Conservation (phyloP, 2,113 vertebrate species). For the Rallus limicola region DNA sequence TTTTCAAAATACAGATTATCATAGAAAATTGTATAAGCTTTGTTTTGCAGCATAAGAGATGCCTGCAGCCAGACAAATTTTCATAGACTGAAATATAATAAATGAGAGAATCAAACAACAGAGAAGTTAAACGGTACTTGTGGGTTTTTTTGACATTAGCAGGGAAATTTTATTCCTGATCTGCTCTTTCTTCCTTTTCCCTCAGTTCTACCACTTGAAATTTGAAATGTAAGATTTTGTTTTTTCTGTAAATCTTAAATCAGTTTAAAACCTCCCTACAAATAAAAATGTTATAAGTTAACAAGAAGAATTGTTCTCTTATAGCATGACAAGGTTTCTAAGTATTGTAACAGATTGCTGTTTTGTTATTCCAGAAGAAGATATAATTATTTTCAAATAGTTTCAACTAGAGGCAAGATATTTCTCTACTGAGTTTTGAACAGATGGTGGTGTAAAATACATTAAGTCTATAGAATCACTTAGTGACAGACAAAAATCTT, state of each 20-base stretch:
- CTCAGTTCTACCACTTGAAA: not conserved
- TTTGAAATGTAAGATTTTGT: not conserved
- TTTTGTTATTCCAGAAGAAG: not conserved
- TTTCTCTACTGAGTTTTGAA: conserved; percentile 18
- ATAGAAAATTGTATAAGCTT: not conserved
- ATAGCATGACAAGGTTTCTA: not conserved
- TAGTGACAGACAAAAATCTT: not conserved
- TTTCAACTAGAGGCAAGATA: not conserved
- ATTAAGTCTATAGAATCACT: not conserved
- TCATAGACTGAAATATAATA: not conserved
- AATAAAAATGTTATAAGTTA: not conserved
- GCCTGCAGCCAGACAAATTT: not conserved
- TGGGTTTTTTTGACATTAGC: not conserved
- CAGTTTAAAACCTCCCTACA: not conserved
- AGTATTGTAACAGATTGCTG: not conserved
- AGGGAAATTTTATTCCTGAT: not conserved
- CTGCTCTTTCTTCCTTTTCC: not conserved
- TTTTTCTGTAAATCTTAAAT: not conserved
- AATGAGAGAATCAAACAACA: not conserved
- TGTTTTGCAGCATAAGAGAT: not conserved
- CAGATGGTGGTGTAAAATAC: not conserved
- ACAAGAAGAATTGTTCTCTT: not conserved
- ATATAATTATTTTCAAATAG: conserved; percentile 11
- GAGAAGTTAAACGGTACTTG: not conserved
- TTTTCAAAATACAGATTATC: not conserved